phyloP scores from a whole-genome alignment of 2,888 invertebrate genomes.

The Lepidocyrtoides sp. region DNA sequence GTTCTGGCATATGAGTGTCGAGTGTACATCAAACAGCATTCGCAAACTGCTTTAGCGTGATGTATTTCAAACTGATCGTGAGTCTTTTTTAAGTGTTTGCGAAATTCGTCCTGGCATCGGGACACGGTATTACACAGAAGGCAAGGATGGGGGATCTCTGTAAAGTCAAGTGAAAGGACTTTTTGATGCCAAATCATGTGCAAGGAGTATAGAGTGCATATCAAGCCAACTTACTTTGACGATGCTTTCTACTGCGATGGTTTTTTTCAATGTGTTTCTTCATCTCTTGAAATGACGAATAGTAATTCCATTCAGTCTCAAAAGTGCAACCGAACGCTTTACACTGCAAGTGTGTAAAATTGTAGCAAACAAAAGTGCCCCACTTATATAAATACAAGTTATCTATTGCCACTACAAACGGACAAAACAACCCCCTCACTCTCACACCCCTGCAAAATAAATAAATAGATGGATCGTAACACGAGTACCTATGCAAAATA shows the following conservation, averaged over 20 bases:
- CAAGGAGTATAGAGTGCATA: no score
- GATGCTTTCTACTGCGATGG: not conserved
- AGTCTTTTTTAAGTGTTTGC: not conserved
- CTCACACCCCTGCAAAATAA: no score
- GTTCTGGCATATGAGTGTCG: not conserved
- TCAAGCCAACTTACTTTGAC: not conserved
- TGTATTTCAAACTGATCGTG: not conserved
- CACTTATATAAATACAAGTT: not conserved
- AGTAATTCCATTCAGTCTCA: not conserved
- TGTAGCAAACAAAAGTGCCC: not conserved
- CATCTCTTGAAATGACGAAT: not conserved
- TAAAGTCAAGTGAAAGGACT: not conserved
- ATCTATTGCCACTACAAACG: not conserved
- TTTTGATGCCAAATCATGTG: no score
- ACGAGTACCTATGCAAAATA: no score
- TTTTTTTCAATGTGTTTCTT: not conserved
- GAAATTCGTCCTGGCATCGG: not conserved
- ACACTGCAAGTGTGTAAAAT: not conserved
- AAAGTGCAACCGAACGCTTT: not conserved
- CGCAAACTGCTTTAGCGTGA: not conserved
- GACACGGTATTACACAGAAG: not conserved
- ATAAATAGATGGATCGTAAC: no score
- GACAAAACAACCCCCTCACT: not conserved
- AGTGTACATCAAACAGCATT: not conserved
- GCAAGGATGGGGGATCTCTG: constrained; percentile 16